Conservation (phyloP, 30 jellyfish, hydroid and myxozoan species). For the Rhopilema esculentum region DNA sequence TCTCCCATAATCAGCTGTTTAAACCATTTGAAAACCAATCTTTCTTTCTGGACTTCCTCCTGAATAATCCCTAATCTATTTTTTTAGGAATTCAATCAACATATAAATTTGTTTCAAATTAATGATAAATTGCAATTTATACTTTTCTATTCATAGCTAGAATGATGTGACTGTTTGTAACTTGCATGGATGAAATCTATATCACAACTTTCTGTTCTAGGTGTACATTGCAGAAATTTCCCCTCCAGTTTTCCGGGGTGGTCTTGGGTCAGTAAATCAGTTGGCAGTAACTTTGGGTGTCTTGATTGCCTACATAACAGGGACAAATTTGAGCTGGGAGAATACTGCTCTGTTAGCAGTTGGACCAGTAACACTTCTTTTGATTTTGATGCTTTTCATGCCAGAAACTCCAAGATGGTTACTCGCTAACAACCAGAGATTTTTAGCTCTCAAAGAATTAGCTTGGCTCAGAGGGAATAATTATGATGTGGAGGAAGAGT, state of each 20-base stretch:
- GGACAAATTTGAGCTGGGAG: slow-evolving; percentile 72
- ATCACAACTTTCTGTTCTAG: slow-evolving; percentile 9
- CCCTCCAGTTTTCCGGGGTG: slow-evolving; percentile 89
- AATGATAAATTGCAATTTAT: too few relatives aligned
- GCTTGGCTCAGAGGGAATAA: slow-evolving; percentile 86
- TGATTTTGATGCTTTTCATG: slow-evolving; percentile 80
- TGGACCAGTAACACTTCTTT: slow-evolving; percentile 73
- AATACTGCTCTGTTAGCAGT: slow-evolving; percentile 91
- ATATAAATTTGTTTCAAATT: too few relatives aligned
- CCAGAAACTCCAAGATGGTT: slow-evolving; percentile 99
- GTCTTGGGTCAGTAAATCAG: slow-evolving; percentile 96
- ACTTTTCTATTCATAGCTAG: too few relatives aligned
- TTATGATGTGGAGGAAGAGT: slow-evolving; percentile 94
- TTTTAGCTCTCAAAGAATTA: slow-evolving; percentile 69
- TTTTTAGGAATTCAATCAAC: too few relatives aligned
- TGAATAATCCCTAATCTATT: too few relatives aligned
- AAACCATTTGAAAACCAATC: too few relatives aligned
- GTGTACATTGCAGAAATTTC: slow-evolving; percentile 96
- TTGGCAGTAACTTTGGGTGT: slow-evolving; percentile 89
- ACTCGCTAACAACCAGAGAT: slow-evolving; percentile 86
- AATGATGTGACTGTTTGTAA: too few relatives aligned
- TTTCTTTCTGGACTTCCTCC: too few relatives aligned
- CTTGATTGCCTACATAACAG: slow-evolving; percentile 74
- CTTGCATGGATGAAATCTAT: too few relatives aligned
- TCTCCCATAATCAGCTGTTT: too few relatives aligned